phyloP scores from a whole-genome alignment of 2,888 invertebrate species.

The Harpagoxenus sublaevis region DNA sequence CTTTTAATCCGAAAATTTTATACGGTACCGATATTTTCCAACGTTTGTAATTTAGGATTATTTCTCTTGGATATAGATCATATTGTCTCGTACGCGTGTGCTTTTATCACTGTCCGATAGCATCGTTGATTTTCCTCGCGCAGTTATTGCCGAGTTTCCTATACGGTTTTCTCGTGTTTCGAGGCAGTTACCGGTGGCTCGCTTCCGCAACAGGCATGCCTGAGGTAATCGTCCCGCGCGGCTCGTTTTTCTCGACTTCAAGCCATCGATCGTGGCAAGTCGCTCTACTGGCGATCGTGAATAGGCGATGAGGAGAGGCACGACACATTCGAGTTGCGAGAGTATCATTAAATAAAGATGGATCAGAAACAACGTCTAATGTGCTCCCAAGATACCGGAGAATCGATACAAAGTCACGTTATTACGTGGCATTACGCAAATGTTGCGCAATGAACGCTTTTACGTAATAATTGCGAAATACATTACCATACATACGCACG shows the following conservation, averaged over 20 bases:
- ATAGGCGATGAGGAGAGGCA: constrained; percentile 66
- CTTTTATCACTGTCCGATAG: constrained; percentile 65
- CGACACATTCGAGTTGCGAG: constrained; percentile 26
- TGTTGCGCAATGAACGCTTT: background rate
- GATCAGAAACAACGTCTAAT: constrained; percentile 38
- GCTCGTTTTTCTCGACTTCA: constrained; percentile 72
- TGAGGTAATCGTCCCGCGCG: constrained; percentile 71
- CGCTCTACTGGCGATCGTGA: constrained; percentile 57
- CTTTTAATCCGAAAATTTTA: background rate
- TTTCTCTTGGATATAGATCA: background rate
- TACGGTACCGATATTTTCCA: background rate
- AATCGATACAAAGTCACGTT: constrained; percentile 32
- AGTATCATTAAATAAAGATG: constrained; percentile 40
- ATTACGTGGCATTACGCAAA: constrained; percentile 19
- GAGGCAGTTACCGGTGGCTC: constrained; percentile 76
- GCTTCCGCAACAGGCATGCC: constrained; percentile 74
- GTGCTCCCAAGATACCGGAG: background rate
- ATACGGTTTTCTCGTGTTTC: constrained; percentile 80
- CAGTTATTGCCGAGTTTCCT: constrained; percentile 72
- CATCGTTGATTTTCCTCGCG: constrained; percentile 62
- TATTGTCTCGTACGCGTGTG: constrained; percentile 27
- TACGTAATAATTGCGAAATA: background rate
- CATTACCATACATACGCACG: background rate
- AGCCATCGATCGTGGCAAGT: constrained; percentile 69
- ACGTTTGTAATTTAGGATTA: background rate